Base-by-base conservation (phyloP, 2,888 invertebrate genomes). In the Calameuta idolon region DNA sequence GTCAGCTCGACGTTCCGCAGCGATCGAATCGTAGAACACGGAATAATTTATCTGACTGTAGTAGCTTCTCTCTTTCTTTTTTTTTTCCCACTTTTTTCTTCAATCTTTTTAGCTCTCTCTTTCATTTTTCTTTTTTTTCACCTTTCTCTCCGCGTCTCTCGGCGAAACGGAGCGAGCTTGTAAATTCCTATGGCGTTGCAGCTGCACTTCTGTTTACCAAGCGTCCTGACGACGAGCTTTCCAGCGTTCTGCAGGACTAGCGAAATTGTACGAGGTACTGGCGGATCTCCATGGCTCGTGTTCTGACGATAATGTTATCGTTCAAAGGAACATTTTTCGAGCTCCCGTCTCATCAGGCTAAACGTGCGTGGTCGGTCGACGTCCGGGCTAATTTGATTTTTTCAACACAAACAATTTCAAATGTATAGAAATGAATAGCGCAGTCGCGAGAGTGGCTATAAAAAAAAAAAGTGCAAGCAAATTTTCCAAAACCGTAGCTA, bases 91-190 rank as follows among this genome's bases (percentile, higher is more conserved):
- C 9, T 55, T 55, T 23, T 55, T 12, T 37, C 37, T 3, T 37
- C 3, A 37, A 12, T 37, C 2, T 37, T 37, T 37, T 11, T 12
- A 34, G 9, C 34, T 11, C 30, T 33, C 34, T 71, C 78, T 78
- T 77, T 74, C 77, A 31, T 33, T 74, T 73, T 3, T 40, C 69
- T 76, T 79, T 40, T 33, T 34, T 74, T 69, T 74, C 76, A 75
- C 79, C 78, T 71, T 74, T 79, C 35, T 77, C 55, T 77, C 75
- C 76, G 76, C 73, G 69, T 76, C 55, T 73, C 80, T 78, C 31
- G 15, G 69, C 80, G 74, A n/a, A 23, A 77, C 12, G 55, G 37
- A 37, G 35, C 34, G 76, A 34, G 15, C 40, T 0, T 23, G 23
- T 55, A 55, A 23, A 55, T 55, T 55, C 23, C 15, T 55, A 23